Evolutionary conservation across 2,797 vertebrate species (phyloP).

Genomic region (Microcaecilia unicolor): DNA sequence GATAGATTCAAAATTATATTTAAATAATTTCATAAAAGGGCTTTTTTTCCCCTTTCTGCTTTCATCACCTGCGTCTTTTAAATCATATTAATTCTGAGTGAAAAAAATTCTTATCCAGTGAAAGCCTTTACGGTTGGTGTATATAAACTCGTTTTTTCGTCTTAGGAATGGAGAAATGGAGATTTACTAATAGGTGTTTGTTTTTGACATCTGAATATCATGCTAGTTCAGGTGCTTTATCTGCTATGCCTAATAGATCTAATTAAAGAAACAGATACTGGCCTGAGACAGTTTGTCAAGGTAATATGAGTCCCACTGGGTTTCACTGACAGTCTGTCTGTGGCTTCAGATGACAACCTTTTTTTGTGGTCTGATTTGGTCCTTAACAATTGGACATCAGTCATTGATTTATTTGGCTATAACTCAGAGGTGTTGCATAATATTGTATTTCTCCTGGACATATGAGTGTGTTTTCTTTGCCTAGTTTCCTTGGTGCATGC

Average conservation of each 20-base stretch:
- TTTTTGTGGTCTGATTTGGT: constrained; percentile 51
- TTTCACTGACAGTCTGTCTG: constrained; percentile 49
- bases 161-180: constrained; percentile 34
- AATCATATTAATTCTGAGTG: no score
- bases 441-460: constrained; percentile 26
- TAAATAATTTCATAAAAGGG: no score
- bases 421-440: constrained; percentile 36
- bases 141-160: constrained; percentile 8
- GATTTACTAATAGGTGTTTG: constrained; percentile 49
- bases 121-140: constrained; percentile 20
- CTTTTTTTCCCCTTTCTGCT: no score
- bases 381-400: constrained; percentile 51
- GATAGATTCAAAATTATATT: no score
- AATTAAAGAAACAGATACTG: constrained; percentile 62
- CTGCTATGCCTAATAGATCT: constrained; percentile 54
- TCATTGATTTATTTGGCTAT: constrained; percentile 51
- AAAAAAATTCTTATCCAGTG: no score
- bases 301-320: constrained; percentile 52
- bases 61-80: no score
- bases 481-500: constrained; percentile 25
- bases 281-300: constrained; percentile 63
- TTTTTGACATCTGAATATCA: constrained; percentile 50
- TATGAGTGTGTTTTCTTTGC: constrained; percentile 33
- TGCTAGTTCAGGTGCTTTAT: constrained; percentile 54
- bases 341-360: constrained; percentile 35